A percentile compares a stretch with the other conserved stretches of the same genome.
phyloP scores from a whole-genome alignment of 2,797 vertebrate species.

The Hoplostethus atlanticus region DNA sequence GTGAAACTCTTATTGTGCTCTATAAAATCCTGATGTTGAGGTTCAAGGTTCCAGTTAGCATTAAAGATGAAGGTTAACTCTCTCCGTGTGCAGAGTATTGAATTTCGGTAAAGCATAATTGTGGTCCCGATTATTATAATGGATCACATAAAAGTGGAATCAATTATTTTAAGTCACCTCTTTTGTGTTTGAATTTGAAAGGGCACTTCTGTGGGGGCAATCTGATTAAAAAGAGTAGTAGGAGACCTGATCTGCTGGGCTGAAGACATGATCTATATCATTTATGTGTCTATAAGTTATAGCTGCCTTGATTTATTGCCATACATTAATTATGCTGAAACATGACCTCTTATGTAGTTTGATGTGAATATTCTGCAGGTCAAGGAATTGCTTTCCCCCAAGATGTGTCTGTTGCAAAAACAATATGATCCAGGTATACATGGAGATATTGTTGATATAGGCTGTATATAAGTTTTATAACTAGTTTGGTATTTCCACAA shows the following conservation, averaged over 20 bases:
- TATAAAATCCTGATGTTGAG: constrained; percentile 59
- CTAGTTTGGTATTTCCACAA: not conserved
- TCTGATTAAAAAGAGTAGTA: constrained; percentile 85
- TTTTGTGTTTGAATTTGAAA: constrained; percentile 84
- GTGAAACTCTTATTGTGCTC: constrained; percentile 52
- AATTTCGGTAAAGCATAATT: constrained; percentile 77
- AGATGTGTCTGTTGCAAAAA: constrained; percentile 47
- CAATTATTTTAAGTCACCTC: constrained; percentile 86
- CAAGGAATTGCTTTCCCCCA: constrained; percentile 50
- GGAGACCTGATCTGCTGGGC: constrained; percentile 56
- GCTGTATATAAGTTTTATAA: no score
- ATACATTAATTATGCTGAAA: constrained; percentile 82
- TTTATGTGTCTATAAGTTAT: constrained; percentile 82
- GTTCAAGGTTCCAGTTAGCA: constrained; percentile 49
- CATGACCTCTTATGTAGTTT: constrained; percentile 78
- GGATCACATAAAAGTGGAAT: constrained; percentile 82
- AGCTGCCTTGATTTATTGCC: constrained; percentile 79
- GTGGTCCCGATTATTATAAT: constrained; percentile 83
- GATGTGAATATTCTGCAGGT: constrained; percentile 78
- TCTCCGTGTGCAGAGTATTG: constrained; percentile 56
- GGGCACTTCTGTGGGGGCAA: constrained; percentile 73
- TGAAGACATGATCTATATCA: constrained; percentile 82
- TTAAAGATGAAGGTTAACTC: constrained; percentile 63
- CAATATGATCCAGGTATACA: not conserved
- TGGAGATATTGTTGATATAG: not conserved